Conservation (phyloP, 2,888 invertebrate genomes). For the Campaea margaritaria region DNA sequence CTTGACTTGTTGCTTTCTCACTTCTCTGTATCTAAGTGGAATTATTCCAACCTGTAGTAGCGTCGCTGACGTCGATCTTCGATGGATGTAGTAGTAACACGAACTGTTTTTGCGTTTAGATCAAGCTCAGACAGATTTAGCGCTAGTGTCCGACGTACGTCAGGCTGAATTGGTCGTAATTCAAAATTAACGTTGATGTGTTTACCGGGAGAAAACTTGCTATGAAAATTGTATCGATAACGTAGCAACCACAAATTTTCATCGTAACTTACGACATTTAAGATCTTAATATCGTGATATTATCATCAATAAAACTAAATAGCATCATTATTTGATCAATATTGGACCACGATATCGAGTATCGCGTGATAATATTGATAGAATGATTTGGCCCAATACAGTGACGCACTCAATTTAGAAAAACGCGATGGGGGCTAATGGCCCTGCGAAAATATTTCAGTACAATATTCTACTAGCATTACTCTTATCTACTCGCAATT, state of each 20-base stretch:
- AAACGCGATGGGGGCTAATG: too few species aligned
- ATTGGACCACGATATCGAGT: too few species aligned
- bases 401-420: neutral
- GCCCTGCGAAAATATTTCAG: too few species aligned
- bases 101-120: neutral
- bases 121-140: conserved; percentile 3
- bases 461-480: too few species aligned
- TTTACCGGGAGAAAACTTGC: neutral
- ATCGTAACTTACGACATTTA: too few species aligned
- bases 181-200: neutral
- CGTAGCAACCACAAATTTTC: too few species aligned
- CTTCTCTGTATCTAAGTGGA: conserved; percentile 10
- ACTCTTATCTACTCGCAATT: too few species aligned
- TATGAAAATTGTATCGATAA: neutral
- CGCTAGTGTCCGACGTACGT: neutral
- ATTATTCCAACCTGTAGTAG: neutral
- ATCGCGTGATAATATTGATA: too few species aligned
- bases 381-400: too few species aligned
- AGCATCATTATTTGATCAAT: too few species aligned
- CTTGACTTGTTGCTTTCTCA: conserved; percentile 1
- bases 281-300: too few species aligned
- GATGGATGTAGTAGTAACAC: conserved; percentile 7
- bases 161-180: neutral
- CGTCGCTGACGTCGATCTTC: conserved; percentile 5
- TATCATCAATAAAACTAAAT: too few species aligned